phyloP scores from a whole-genome alignment of 2,888 invertebrate species.

The Plebejus argus region DNA sequence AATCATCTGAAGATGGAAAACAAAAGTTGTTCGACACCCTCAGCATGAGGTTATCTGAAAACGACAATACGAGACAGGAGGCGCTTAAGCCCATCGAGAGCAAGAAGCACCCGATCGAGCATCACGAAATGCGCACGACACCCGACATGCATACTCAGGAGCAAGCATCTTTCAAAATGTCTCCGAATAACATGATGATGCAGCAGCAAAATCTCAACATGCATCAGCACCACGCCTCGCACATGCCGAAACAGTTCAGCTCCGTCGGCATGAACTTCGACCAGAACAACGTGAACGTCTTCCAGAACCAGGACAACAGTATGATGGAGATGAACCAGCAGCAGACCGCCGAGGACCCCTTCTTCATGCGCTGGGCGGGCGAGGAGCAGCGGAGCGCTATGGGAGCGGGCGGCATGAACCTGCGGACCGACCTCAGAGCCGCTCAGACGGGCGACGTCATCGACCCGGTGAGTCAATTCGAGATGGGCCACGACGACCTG shows the following conservation, averaged over 20 bases:
- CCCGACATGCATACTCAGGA: constrained; percentile 10
- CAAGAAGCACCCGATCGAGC: not conserved
- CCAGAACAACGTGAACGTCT: constrained; percentile 28
- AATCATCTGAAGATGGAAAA: constrained; percentile 24
- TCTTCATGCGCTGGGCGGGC: constrained; percentile 28
- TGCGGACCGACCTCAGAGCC: not conserved
- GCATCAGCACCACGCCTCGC: constrained; percentile 11
- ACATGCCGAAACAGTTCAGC: constrained; percentile 21
- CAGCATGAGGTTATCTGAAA: constrained; percentile 24
- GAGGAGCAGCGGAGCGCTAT: not conserved
- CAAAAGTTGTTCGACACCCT: constrained; percentile 13
- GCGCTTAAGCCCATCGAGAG: not conserved
- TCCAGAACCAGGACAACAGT: constrained; percentile 25
- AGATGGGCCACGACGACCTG: not conserved
- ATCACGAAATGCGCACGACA: not conserved
- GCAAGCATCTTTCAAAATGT: constrained; percentile 25
- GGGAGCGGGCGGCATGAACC: not conserved
- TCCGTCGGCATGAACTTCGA: constrained; percentile 20
- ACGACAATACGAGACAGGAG: constrained; percentile 5
- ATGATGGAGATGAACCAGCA: constrained; percentile 26
- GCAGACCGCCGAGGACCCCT: constrained; percentile 27
- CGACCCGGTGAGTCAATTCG: constrained; percentile 18
- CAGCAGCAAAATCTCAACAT: constrained; percentile 20
- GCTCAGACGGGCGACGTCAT: constrained; percentile 17
- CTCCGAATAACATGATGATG: constrained; percentile 25